Conservation (phyloP, 2,888 invertebrate genomes). For the Chrysolina oricalcia region DNA sequence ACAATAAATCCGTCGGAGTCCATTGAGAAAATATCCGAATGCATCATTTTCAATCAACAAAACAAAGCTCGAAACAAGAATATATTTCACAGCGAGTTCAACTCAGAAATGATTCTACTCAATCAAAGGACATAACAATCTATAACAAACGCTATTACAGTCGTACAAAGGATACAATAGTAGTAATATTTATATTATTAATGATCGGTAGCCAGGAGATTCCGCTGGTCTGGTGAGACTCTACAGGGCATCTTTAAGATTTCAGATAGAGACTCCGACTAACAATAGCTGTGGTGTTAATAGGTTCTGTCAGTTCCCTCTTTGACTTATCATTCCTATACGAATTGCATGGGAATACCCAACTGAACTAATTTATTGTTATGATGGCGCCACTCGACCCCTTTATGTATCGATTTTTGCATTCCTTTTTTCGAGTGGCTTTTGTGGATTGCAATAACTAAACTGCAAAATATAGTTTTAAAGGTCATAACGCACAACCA, state of each 20-base stretch:
- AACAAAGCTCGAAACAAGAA: neutral
- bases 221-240: conserved; percentile 53
- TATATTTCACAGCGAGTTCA: conserved; percentile 9
- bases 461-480: neutral
- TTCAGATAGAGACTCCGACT: conserved; percentile 60
- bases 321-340: conserved; percentile 62
- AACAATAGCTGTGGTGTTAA: conserved; percentile 63
- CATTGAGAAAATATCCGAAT: neutral
- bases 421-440: neutral
- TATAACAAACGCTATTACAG: conserved; percentile 44
- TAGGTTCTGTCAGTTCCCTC: conserved; percentile 67
- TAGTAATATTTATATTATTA: conserved; percentile 68
- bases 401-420: neutral
- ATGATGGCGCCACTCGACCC: conserved; percentile 59
- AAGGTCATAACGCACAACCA: no score
- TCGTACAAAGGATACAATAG: conserved; percentile 57
- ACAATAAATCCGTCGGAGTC: conserved; percentile 5
- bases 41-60: conserved; percentile 25
- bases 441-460: neutral
- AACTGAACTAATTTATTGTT: conserved; percentile 63
- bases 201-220: conserved; percentile 63
- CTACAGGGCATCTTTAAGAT: conserved; percentile 61
- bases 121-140: conserved; percentile 35
- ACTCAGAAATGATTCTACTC: conserved; percentile 15
- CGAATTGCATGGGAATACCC: conserved; percentile 52